Evolutionary conservation across 2,113 vertebrate species (phyloP), one percentile per base, ranked within the genome.

Genomic region (Strix uralensis): DNA sequence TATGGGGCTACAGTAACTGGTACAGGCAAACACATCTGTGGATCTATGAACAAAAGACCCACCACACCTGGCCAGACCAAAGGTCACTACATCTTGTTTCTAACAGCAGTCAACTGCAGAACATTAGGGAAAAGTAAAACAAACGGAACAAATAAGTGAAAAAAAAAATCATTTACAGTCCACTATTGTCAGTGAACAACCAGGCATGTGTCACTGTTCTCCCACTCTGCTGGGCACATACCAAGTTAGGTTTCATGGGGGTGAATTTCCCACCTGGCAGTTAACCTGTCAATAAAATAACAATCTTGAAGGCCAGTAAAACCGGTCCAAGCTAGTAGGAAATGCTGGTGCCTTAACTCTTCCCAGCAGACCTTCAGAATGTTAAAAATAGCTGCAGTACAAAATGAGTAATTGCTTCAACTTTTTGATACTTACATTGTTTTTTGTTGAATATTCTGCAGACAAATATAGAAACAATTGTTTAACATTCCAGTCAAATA

Each of bases 401-500:
- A 94, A 77, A 95, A 89, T 3, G 19, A 13, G 15, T 65, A 89
- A 94, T 58, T 11, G 13, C 49, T 84, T 80, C 29, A 72, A 51
- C 62, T 59, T 88, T 91, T 81, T 70, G 32, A 92, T 96, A 98
- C 99, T 99, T 98, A 99, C 99, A 86, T 99, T 99, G 98, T 98
- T 99, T 98, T 98, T 99, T 5, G 99, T 99, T 80, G 99, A 96
- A 92, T 99, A 99, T 97, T 99, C 99, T 74, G 99, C 99, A 81
- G 99, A 99, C 95, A 99, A 98, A 92, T 99, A 99, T 34, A 99
- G 98, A 96, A 99, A 99, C 86, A 99, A 98, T 86, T 99, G 99
- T 97, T 99, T 99, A 34, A 99, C 99, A 51, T 99, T 99, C 99
- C 99, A 99, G 97, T 99, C 99, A 97, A 99, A 99, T 98, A 99